These are phyloP conservation scores for Simalia tracyae DNA, from an alignment of 2,797 vertebrate genomes.

Conservation along the genomic window DNA sequence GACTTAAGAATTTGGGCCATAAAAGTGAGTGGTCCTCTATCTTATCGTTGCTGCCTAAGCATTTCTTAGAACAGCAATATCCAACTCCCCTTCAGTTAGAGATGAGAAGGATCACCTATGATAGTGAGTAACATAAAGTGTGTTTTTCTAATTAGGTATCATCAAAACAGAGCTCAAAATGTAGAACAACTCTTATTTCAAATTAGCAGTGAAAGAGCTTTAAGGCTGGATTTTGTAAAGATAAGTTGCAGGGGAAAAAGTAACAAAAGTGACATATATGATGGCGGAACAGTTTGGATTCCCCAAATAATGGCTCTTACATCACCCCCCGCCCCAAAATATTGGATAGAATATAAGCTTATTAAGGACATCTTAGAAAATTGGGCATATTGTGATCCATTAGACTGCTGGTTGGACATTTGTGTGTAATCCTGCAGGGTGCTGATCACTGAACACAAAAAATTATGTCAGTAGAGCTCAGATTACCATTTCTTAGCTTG, in stretches of 20 bases:
- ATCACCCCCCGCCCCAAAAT: not conserved
- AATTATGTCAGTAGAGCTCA: no score
- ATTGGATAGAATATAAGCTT: not conserved
- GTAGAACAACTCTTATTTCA: not conserved
- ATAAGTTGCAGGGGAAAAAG: not conserved
- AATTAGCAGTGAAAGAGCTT: not conserved
- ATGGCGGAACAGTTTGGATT: not conserved
- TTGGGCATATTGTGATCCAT: not conserved
- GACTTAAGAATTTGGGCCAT: not conserved
- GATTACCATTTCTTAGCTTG: not conserved
- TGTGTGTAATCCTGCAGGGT: not conserved
- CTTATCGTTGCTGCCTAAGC: not conserved
- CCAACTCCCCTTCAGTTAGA: not conserved
- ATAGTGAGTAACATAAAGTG: not conserved
- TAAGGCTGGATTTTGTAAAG: not conserved
- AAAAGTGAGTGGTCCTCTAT: not conserved
- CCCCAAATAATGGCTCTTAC: not conserved
- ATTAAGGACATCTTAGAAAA: not conserved
- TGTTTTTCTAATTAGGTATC: not conserved
- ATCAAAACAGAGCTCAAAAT: not conserved
- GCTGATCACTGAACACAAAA: not conserved
- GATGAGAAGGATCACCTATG: not conserved
- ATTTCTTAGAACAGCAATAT: not conserved
- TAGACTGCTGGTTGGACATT: not conserved
- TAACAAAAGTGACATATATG: not conserved